These are phyloP conservation scores for Squalus acanthias DNA, from an alignment of 2,797 vertebrate genomes.

Conservation along the genomic window DNA sequence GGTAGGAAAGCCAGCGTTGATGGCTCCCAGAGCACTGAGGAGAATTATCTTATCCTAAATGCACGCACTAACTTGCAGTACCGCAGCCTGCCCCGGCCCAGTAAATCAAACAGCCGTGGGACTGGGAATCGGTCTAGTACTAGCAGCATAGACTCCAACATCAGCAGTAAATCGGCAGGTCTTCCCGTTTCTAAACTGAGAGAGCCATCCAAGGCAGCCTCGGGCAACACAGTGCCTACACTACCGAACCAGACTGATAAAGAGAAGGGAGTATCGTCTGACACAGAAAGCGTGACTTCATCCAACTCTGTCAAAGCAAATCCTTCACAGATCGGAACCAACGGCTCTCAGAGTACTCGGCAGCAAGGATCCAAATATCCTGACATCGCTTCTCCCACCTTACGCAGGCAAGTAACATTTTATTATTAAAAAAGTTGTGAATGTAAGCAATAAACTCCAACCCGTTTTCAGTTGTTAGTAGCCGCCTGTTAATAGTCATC, in stretches of 20 bases:
- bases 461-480: conserved; percentile 43
- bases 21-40: conserved; percentile 77
- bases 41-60: conserved; percentile 75
- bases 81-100: conserved; percentile 87
- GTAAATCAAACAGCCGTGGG: conserved; percentile 73
- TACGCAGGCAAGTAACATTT: conserved; percentile 75
- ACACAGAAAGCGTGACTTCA: conserved; percentile 71
- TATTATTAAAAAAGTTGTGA: background rate
- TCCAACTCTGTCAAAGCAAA: conserved; percentile 72
- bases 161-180: conserved; percentile 70
- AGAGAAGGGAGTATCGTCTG: conserved; percentile 84
- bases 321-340: conserved; percentile 61
- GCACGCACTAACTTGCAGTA: conserved; percentile 88
- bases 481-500: conserved; percentile 45
- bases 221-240: conserved; percentile 61
- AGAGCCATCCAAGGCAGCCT: conserved; percentile 61
- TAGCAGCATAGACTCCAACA: conserved; percentile 92
- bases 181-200: conserved; percentile 69
- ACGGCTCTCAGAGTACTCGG: conserved; percentile 64
- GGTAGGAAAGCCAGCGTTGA: conserved; percentile 68
- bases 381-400: conserved; percentile 89
- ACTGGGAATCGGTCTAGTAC: conserved; percentile 91
- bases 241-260: conserved; percentile 89
- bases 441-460: conserved; percentile 36
- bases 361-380: conserved; percentile 77